These are phyloP conservation scores for Cosmia pyralina DNA, from an alignment of 2,888 invertebrate species.

Conservation along the genomic window DNA sequence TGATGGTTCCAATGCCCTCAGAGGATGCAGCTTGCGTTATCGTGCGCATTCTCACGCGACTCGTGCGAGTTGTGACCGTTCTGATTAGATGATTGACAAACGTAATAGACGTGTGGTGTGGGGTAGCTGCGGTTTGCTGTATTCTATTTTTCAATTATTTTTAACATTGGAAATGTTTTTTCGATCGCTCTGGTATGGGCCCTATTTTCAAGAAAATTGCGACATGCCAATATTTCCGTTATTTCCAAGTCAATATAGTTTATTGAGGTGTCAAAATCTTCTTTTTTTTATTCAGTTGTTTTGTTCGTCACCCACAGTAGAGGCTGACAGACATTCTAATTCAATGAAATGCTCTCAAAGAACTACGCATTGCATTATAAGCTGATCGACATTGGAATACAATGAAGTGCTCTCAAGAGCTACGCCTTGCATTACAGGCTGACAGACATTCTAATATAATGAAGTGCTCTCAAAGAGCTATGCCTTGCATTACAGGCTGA, in stretches of 20 bases:
- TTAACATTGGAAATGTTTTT: not conserved
- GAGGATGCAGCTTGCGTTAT: slow-evolving; percentile 77
- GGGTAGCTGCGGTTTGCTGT: slow-evolving; percentile 60
- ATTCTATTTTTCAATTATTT: slow-evolving; percentile 13
- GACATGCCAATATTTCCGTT: too few relatives aligned
- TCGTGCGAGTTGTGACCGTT: slow-evolving; percentile 75
- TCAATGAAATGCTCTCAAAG: not conserved
- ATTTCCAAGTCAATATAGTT: too few relatives aligned
- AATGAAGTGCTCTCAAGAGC: too few relatives aligned
- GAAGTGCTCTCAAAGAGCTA: not conserved
- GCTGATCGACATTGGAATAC: too few relatives aligned
- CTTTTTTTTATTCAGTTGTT: not conserved
- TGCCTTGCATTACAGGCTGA: too few relatives aligned
- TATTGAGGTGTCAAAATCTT: too few relatives aligned
- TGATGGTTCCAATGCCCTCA: slow-evolving; percentile 78
- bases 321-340: not conserved
- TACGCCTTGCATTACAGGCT: too few relatives aligned
- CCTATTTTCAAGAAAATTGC: too few relatives aligned
- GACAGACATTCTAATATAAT: slow-evolving; percentile 4
- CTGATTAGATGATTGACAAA: slow-evolving; percentile 82
- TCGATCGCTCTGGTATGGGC: too few relatives aligned
- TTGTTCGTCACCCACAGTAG: not conserved
- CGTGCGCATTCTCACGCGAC: slow-evolving; percentile 78
- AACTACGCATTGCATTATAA: not conserved
- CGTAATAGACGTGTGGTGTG: slow-evolving; percentile 70